Percentiles rank a stretch among this genome's conserved stretches.
These are phyloP conservation scores for Tapera naevia DNA, from an alignment of 2,797 vertebrate genomes.

Conservation along the genomic window DNA sequence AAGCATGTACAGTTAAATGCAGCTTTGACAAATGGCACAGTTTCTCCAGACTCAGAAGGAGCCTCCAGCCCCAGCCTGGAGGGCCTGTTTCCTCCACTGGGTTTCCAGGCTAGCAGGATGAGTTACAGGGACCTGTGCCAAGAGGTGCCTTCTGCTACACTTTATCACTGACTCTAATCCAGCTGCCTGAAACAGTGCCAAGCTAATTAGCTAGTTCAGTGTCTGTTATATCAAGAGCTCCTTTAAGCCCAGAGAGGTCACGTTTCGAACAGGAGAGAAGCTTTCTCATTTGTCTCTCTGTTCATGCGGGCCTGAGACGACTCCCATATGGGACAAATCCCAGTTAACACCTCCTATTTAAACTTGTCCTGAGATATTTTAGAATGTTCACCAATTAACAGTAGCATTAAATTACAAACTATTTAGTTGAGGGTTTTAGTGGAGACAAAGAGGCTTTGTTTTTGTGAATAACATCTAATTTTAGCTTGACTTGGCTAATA, in stretches of 20 bases:
- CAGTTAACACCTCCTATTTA: conserved; percentile 35
- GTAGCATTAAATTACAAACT: conserved; percentile 25
- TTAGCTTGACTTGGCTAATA: not conserved
- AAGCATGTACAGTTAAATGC: not conserved
- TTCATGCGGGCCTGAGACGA: not conserved
- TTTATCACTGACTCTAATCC: conserved; percentile 72
- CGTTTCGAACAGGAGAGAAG: not conserved
- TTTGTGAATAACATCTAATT: not conserved
- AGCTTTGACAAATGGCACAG: conserved; percentile 50
- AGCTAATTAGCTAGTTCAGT: conserved; percentile 77
- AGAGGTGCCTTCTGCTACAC: conserved; percentile 71
- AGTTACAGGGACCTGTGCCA: conserved; percentile 67
- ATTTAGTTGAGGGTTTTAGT: not conserved
- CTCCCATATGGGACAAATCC: conserved; percentile 44
- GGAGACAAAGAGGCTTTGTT: not conserved
- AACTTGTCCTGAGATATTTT: conserved; percentile 29
- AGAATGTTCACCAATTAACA: conserved; percentile 32
- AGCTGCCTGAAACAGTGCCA: conserved; percentile 72
- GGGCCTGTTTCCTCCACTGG: conserved; percentile 43
- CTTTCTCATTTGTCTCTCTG: conserved; percentile 37
- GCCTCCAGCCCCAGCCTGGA: conserved; percentile 50
- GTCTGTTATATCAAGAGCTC: conserved; percentile 64
- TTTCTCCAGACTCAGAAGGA: conserved; percentile 22
- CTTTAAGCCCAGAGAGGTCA: conserved; percentile 70
- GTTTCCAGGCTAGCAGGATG: conserved; percentile 58